phyloP scores from a whole-genome alignment of 2,797 vertebrate species.

The Xiphorhynchus erythropygius region DNA sequence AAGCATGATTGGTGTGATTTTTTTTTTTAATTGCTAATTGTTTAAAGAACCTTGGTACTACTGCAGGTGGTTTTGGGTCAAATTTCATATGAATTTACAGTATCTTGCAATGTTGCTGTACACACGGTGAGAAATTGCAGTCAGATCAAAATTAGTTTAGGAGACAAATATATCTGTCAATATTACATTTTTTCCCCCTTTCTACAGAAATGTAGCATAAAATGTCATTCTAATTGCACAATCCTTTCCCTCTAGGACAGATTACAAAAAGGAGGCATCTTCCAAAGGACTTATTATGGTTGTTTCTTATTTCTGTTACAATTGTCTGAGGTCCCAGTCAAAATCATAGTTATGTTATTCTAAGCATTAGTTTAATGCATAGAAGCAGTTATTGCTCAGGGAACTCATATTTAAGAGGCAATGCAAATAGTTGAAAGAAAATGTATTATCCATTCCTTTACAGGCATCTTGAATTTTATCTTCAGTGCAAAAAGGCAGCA shows the following conservation, averaged over 20 bases:
- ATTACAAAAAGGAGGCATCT: not conserved
- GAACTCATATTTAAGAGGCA: not conserved
- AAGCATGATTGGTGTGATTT: accelerated
- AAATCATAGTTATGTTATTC: not conserved
- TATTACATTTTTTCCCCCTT: not conserved
- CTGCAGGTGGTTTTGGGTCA: not conserved
- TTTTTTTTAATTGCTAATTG: accelerated
- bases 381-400: not conserved
- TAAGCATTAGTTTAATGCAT: not conserved
- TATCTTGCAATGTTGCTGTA: not conserved
- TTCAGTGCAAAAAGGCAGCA: not conserved
- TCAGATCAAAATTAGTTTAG: not conserved
- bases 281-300: not conserved
- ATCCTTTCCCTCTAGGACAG: not conserved
- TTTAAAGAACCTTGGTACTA: not conserved
- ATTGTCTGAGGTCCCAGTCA: not conserved
- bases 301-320: not conserved
- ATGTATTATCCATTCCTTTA: not conserved
- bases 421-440: not conserved
- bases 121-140: not conserved
- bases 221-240: not conserved
- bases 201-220: not conserved
- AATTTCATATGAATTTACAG: not conserved
- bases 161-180: not conserved
- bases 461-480: not conserved